Evolutionary conservation across 2,113 vertebrate species (phyloP), one percentile per base, ranked within the genome.

Genomic region (Gnathonemus echidnorhynchus): DNA sequence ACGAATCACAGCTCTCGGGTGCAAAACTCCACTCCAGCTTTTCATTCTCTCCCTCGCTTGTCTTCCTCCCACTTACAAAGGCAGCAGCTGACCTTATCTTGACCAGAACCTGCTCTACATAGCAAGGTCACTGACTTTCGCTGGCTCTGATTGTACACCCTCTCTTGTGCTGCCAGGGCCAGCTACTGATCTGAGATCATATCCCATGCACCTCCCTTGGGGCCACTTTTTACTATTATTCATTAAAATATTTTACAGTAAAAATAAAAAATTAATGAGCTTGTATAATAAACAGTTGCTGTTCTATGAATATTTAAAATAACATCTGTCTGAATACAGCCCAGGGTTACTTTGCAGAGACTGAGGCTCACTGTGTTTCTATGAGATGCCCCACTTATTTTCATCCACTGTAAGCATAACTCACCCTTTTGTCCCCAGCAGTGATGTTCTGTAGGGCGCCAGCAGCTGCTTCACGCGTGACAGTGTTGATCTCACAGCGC

Each of bases 401-500:
- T 4, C 42, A 48, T n/a, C 17, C 15, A 45, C 42, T 39, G 3
- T n/a, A 27, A 53, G 35, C 17, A 53, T 9, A 31, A 70, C 94
- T 9, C 92, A 99, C 98, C 97, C 97, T 95, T 90, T 94, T 94
- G 56, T 99, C 97, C 31, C 98, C 98, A 0, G 97, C 97, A 0
- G 98, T 99, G 95, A 99, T 96, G 92, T 99, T 99, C 93, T 99
- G 98, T 92, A 99, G 95, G 0, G 98, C 98, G 0, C 98, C 98
- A 0, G 97, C 93, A 0, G 97, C 97, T 0, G 97, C 98, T 91
- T 99, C 98, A 0, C 97, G 96, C 0, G 96, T 97, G 90, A 96
- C 94, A 31, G 95, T 92, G 93, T 96, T 98, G 88, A 95, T 93
- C 86, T 97, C 96, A 0, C 95, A 97, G 93, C 95, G 96, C 93